phyloP scores from a whole-genome alignment of 2,797 vertebrate species.

The Alca torda region DNA sequence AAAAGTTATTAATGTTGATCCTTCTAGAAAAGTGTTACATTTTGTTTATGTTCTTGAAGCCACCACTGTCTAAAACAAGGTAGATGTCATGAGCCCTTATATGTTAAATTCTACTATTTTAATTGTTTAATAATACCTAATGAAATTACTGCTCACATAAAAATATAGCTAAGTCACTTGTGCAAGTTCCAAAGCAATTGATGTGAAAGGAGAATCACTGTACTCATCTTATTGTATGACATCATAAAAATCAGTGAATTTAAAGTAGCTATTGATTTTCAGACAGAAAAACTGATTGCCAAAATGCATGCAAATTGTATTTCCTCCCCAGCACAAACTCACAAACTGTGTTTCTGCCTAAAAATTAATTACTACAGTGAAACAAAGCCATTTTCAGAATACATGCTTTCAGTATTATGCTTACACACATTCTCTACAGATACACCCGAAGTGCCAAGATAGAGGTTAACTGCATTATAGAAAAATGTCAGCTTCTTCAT shows the following conservation, averaged over 20 bases:
- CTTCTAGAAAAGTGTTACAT: neutral
- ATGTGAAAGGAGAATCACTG: neutral
- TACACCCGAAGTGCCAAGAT: neutral
- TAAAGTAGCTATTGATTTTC: neutral
- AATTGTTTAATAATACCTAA: neutral
- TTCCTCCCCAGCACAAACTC: neutral
- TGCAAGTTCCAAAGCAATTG: neutral
- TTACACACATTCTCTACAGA: neutral
- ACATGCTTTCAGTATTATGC: neutral
- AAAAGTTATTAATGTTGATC: neutral
- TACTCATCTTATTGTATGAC: fast-evolving
- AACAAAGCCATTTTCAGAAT: neutral
- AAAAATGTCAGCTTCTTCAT: neutral
- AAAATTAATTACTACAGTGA: neutral
- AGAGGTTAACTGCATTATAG: neutral
- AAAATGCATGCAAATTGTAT: neutral
- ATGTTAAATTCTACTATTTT: neutral
- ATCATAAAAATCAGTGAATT: neutral
- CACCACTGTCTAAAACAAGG: neutral
- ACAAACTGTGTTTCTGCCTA: neutral
- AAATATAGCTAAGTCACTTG: neutral
- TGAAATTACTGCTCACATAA: neutral
- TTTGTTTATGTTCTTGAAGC: neutral
- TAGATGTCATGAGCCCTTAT: neutral
- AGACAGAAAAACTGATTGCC: neutral